Evolutionary conservation across 2,797 vertebrate genomes (phyloP).

Genomic region (Cuniculus paca): DNA sequence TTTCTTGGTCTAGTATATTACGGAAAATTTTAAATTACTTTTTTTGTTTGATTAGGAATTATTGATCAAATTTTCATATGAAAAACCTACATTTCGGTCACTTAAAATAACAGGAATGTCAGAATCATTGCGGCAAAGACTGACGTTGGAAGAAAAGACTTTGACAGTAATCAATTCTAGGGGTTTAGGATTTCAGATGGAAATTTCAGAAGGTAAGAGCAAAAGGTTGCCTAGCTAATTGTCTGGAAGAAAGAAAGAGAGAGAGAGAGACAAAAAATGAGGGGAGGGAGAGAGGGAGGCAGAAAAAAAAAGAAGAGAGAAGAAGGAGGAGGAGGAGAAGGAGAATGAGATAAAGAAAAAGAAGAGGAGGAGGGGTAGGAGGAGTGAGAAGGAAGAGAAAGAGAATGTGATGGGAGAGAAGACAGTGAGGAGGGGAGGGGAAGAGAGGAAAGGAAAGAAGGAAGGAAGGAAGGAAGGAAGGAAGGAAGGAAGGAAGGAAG

Average conservation of each 20-base stretch:
- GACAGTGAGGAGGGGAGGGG: neutral
- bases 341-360: accelerated
- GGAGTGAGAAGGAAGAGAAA: accelerated
- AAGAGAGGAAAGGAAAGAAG: too few relatives aligned
- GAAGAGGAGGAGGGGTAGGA: neutral
- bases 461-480: neutral
- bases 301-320: too few relatives aligned
- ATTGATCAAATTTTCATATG: neutral
- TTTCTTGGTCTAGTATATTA: neutral
- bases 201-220: neutral
- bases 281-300: neutral
- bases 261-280: neutral
- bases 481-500: neutral
- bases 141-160: neutral
- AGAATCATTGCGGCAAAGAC: neutral
- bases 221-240: neutral
- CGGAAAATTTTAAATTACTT: neutral
- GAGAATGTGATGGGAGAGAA: neutral
- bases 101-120: neutral
- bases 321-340: neutral
- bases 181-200: neutral
- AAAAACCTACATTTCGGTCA: neutral
- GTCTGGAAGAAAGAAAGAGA: neutral
- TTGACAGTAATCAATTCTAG: neutral
- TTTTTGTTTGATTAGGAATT: neutral